Base-by-base conservation (phyloP, 2,797 vertebrate species). In the Ptychadena robeensis region DNA sequence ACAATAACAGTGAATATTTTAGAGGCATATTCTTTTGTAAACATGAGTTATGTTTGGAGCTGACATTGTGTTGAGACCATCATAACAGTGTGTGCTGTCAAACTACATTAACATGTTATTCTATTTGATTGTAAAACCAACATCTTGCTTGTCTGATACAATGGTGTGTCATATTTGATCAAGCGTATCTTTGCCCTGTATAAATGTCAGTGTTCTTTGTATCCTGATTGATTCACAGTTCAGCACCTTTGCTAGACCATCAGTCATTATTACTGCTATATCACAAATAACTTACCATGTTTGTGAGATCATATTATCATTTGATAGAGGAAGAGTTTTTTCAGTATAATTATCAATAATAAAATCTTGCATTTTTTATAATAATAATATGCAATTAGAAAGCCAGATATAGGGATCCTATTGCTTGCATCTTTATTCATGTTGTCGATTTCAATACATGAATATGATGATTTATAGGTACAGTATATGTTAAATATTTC, bases 61-160 rank as follows among this genome's bases (percentile, higher is more conserved):
- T 82, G 44, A 27, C 68, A 83, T 83, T 77, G 27, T 77, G 44
- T 44, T 79, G 34, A 14, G 37, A 31, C n/a, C 34, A 73, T 38
- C 31, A 18, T 75, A 61, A 69, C 48, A 72, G 63, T 32, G 22
- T 69, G 35, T 27, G 28, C 66, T 31, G 9, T 61, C 73, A 82
- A 85, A 79, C 80, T 38, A 7, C 10, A 79, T 61, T 63, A 86
- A 38, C 28, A n/a, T 2, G 18, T 40, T 32, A 8, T 6, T 69
- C 71, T 79, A 57, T 76, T 80, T 32, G 27, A 76, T 64, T 85
- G 38, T 14, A 86, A 25, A 74, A 25, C 22, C 68, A 32, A 22
- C 31, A 81, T 68, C 6, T 14, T 9, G 69, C 66, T 11, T 80
- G 32, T 38, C 86, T 53, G 72, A 4, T 86, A 73, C 25, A 25